Conservation (phyloP, 2,113 vertebrate species). For the Brachirus orientalis region DNA sequence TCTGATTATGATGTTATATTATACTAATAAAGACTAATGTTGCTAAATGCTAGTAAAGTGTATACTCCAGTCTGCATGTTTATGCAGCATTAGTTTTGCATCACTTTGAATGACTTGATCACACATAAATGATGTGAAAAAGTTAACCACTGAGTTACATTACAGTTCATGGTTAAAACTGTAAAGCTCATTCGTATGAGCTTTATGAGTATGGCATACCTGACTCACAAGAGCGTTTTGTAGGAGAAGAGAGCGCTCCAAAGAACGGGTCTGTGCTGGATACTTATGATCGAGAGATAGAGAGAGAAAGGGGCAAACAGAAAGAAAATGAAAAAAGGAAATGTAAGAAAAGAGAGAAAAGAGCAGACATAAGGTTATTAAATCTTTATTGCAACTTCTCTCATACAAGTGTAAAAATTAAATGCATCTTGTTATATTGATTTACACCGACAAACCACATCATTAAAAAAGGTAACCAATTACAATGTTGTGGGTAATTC, state of each 20-base stretch:
- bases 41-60: no score
- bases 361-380: background rate
- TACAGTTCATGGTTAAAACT: no score
- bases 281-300: constrained; percentile 48
- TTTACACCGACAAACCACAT: no score
- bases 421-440: background rate
- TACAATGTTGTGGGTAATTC: no score
- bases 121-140: no score
- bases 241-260: constrained; percentile 67
- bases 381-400: constrained; percentile 2
- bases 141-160: background rate
- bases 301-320: background rate
- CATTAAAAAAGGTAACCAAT: no score
- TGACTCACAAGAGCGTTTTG: constrained; percentile 74
- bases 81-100: no score
- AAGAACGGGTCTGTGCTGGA: constrained; percentile 67
- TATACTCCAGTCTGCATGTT: no score
- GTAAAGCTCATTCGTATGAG: no score
- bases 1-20: background rate
- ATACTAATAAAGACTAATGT: background rate
- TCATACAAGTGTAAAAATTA: background rate
- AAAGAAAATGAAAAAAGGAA: background rate
- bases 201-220: no score
- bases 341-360: background rate
- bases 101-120: no score